A percentile compares a stretch with the other conserved stretches of the same genome.
Evolutionary conservation across 2,888 invertebrate genomes (phyloP).

Genomic region (Drosophila lacicola): DNA sequence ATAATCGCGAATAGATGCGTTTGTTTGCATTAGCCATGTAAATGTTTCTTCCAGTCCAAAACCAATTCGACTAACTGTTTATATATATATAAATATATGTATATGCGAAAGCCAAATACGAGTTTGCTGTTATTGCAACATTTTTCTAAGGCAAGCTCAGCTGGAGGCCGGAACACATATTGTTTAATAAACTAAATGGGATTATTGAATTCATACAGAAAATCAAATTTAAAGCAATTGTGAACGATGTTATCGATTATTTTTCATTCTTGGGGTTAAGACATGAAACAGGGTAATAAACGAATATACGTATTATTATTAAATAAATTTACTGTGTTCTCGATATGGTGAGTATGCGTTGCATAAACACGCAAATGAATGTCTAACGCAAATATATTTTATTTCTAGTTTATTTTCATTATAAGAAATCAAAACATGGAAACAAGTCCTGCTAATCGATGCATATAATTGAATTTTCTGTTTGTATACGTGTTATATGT

Average conservation of each 20-base stretch:
- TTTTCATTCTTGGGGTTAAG: slow-evolving; percentile 50
- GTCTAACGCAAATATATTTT: too few relatives aligned
- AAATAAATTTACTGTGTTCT: slow-evolving; percentile 30
- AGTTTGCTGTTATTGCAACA: slow-evolving; percentile 6
- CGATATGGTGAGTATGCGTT: slow-evolving; percentile 24
- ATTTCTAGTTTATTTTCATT: too few relatives aligned
- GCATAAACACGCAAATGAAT: background rate
- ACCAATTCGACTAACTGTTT: slow-evolving; percentile 28
- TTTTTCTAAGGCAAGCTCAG: slow-evolving; percentile 21
- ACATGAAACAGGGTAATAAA: slow-evolving; percentile 72
- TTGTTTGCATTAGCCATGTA: slow-evolving; percentile 42
- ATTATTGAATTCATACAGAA: slow-evolving; percentile 21
- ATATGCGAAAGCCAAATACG: slow-evolving; percentile 14
- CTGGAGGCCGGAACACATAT: slow-evolving; percentile 29
- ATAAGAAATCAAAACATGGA: background rate
- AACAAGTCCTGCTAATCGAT: too few relatives aligned
- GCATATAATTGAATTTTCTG: background rate
- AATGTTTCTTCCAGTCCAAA: slow-evolving; percentile 38
- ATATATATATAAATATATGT: background rate
- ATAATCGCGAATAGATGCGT: slow-evolving; percentile 33
- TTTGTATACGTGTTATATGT: too few relatives aligned
- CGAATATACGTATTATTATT: slow-evolving; percentile 68
- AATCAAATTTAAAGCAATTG: slow-evolving; percentile 40
- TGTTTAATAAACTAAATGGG: slow-evolving; percentile 47
- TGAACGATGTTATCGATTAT: slow-evolving; percentile 48